Base-by-base conservation (phyloP, 2,888 invertebrate genomes). In the Amblyjoppa proteus region DNA sequence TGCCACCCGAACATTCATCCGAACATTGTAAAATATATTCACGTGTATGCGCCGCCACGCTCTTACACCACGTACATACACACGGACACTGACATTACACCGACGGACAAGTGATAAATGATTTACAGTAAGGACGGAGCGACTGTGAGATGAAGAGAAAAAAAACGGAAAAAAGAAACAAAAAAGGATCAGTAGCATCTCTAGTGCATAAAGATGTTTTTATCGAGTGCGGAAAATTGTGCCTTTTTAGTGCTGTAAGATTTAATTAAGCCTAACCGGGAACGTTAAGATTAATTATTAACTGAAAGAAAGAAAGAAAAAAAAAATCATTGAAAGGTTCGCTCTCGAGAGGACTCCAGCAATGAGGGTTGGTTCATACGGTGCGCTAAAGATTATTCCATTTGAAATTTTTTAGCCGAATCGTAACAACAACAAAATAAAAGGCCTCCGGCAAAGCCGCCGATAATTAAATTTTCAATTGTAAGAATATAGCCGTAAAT, bases 221-320 rank as follows among this genome's bases (percentile, higher is more conserved):
- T 89, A 91, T 90, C 90, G 91, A 92, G 92, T 92, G 92, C 92
- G 92, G 80, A 87, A 89, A 92, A 92, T 93, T 93, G 94, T 94
- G 94, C 94, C 94, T 94, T 94, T 93, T 93, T 94, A 94, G 94
- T 91, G 90, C 91, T 90, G 91, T 94, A 93, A 93, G 93, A 90
- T 91, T 92, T 89, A 91, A 92, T 90, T 93, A 93, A 93, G 91
- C 92, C 92, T 92, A 93, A 93, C 90, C 90, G 90, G 91, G 88
- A 34, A 64, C 87, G 88, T 89, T 90, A 89, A 89, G 87, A 87
- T 87, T 90, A 89, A 87, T 88, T 89, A 83, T 81, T 84, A 80
- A 81, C 83, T 77, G 85, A 85, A 81, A 86, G 75, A 85, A 77
- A 31, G 66, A 73, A 11, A 45, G 51, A 11, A 79, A 41, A 61